Base-by-base conservation (phyloP, 2,888 invertebrate genomes). In the Lathronympha strigana region DNA sequence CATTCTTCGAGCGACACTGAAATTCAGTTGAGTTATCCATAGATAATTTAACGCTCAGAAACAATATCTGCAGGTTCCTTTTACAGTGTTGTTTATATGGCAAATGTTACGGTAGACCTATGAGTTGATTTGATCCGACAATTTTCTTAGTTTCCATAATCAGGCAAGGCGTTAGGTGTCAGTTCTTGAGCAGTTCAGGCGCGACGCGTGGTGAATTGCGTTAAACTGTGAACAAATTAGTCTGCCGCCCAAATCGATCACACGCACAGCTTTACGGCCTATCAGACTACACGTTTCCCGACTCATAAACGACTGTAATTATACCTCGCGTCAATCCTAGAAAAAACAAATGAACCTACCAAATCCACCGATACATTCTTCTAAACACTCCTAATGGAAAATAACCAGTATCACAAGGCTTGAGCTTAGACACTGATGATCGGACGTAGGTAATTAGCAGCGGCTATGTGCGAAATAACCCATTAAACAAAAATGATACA, bases 401-500 rank as follows among this genome's bases (percentile, higher is more conserved):
- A 67, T 67, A 62, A 64, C 60, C 58, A 61, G 23, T 50, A 55
- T 61, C 17, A 47, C 45, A 66, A 55, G 60, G 57, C 40, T 36
- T 25, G 45, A 15, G 40, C 49, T 61, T 68, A 67, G 62, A 45
- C 40, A 23, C 19, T 43, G 61, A 63, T 50, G 61, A 63, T 49
- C 67, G 45, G 63, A 61, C 67, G 53, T 66, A 61, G 66, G 53
- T 66, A 67, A 66, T 69, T 67, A 69, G 69, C 69, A 61, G 67
- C 63, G 72, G 72, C 76, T 68, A 69, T 73, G 73, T 70, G 73
- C 79, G 80, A 81, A 85, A 83, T 84, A 87, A 82, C 79, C 88
- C 89, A 88, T 89, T 90, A 88, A 85, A 84, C 82, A 82, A 88
- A 88, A 88, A 82, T 87, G 89, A 90, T 90, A 86, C 76, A 73